Evolutionary conservation across 2,113 vertebrate genomes (phyloP), one percentile per base, ranked within the genome.

Genomic region (Marmota monax): DNA sequence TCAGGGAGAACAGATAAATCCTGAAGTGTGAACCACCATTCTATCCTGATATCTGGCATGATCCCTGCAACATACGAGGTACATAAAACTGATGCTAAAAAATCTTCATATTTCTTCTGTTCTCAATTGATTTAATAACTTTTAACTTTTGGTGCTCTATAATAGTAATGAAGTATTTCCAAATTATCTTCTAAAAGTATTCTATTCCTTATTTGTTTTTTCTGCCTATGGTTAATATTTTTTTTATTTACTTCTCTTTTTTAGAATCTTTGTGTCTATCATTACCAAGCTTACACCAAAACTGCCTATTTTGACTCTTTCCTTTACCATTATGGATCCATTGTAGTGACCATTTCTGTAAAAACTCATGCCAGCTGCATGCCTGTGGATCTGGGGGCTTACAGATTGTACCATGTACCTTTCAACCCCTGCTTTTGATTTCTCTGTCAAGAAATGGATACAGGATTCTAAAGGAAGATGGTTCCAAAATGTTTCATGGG

Each of bases 321-420:
- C 37, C 0, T 53, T 1, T 0, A 90, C 1, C 25, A 73, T 10
- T 16, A 83, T 4, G 25, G 7, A 22, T 72, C 53, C 34, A 61
- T 29, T n/a, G 23, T 4, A 42, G 10, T 12, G 11, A 39, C 9
- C 7, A 23, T 86, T 85, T 48, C 39, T 12, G 5, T 20, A 32
- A 45, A 7, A 48, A 4, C 42, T 69, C 1, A 2, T 11, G 10
- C 5, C 39, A 82, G 5, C 27, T 42, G 70, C 29, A 0, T 5
- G 6, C 29, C 10, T 10, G 13, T 12, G 37, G 23, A 56, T 29
- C 17, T 51, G 32, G 42, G 61, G 39, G 29, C 5, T 34, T n/a
- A 4, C n/a, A 56, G 20, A n/a, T 0, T 80, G 32, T 1, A 51
- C 6, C 1, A 3, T 27, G 17, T 34, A 3, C 27, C 7, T 77